These are phyloP conservation scores for Cosmorhoe ocellata DNA, from an alignment of 2,888 invertebrate genomes.

Conservation along the genomic window DNA sequence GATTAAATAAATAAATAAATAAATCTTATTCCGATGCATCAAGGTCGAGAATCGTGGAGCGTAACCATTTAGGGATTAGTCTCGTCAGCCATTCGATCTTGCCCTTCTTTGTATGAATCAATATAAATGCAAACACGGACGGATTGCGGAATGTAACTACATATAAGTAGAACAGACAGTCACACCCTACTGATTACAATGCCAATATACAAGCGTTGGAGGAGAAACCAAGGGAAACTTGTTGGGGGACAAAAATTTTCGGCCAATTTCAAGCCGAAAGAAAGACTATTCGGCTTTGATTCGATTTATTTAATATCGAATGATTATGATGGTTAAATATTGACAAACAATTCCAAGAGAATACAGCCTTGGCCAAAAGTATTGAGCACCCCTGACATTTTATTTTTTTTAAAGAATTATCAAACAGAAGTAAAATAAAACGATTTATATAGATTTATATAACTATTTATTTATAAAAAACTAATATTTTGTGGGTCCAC, in stretches of 20 bases:
- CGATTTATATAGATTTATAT: too few relatives aligned
- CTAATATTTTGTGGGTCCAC: too few relatives aligned
- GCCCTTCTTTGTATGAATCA: slow-evolving; percentile 27
- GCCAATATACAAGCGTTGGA: background rate
- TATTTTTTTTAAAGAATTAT: too few relatives aligned
- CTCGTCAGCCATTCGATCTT: slow-evolving; percentile 27
- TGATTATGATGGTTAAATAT: too few relatives aligned
- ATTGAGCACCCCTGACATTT: too few relatives aligned
- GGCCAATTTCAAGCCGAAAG: background rate
- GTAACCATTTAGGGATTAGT: slow-evolving; percentile 22
- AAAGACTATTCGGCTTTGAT: too few relatives aligned
- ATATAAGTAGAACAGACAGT: slow-evolving; percentile 4
- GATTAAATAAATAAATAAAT: slow-evolving; percentile 22
- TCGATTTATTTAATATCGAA: too few relatives aligned
- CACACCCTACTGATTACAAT: slow-evolving; percentile 6
- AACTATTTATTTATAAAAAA: too few relatives aligned
- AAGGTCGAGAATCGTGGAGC: slow-evolving; percentile 24
- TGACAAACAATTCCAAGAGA: too few relatives aligned
- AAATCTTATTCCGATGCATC: slow-evolving; percentile 22
- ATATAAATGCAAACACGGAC: slow-evolving; percentile 23
- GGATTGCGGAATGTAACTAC: slow-evolving; percentile 6
- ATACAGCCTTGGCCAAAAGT: too few relatives aligned
- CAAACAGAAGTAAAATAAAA: too few relatives aligned
- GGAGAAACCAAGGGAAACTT: background rate
- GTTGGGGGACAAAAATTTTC: background rate